Conservation (phyloP, 2,888 invertebrate genomes). For the Chymomyza fuscimana region DNA sequence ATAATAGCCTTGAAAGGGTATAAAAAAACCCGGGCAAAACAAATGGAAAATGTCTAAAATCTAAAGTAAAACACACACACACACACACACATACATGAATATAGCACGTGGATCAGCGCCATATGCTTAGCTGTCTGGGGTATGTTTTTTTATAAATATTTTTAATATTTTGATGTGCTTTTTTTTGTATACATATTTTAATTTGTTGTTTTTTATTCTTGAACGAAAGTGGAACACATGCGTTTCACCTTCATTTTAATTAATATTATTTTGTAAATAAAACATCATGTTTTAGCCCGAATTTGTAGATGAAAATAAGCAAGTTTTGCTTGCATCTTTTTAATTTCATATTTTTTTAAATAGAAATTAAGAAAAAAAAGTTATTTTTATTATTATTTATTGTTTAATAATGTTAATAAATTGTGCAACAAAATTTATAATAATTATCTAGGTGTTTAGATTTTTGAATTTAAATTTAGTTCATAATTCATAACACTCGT, state of each 20-base stretch:
- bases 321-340: background rate
- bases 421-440: constrained; percentile 5
- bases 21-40: constrained; percentile 61
- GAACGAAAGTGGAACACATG: constrained; percentile 51
- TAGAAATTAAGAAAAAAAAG: background rate
- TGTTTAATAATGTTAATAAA: constrained; percentile 10
- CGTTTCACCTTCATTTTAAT: constrained; percentile 72
- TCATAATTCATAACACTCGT: too few relatives aligned
- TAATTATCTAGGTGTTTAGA: too few relatives aligned
- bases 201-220: constrained; percentile 18
- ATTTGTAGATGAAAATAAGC: constrained; percentile 1
- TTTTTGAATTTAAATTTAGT: too few relatives aligned
- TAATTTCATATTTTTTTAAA: background rate
- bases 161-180: constrained; percentile 51
- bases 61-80: constrained; percentile 28
- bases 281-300: constrained; percentile 20
- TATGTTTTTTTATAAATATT: constrained; percentile 45
- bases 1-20: background rate
- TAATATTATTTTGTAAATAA: constrained; percentile 65
- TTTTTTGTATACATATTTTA: constrained; percentile 15
- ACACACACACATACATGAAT: constrained; percentile 20
- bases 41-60: constrained; percentile 24
- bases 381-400: constrained; percentile 37
- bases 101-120: constrained; percentile 49
- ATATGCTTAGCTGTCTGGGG: constrained; percentile 16